Percentiles rank a stretch among this genome's conserved stretches.
Conservation (phyloP, 2,888 invertebrate genomes). For the Emmelina monodactyla region DNA sequence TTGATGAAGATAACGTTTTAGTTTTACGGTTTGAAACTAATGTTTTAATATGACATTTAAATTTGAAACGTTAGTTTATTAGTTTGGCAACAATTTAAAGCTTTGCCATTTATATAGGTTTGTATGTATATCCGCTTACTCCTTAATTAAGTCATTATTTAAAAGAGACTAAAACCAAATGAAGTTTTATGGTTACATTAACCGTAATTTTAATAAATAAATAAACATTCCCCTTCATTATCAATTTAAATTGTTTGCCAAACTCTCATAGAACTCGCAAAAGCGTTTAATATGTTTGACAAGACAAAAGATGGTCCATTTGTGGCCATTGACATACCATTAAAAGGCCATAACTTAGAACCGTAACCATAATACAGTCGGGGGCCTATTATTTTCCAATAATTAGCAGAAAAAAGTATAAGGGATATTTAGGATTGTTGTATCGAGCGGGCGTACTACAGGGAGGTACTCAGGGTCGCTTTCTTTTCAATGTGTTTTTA, state of each 20-base stretch:
- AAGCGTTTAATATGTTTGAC: not conserved
- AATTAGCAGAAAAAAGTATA: conserved; percentile 36
- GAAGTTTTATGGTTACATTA: no score
- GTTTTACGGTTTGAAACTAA: no score
- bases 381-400: conserved; percentile 31
- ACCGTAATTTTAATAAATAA: no score
- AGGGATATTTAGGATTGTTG: conserved; percentile 20
- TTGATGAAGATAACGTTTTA: no score
- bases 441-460: conserved; percentile 13
- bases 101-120: no score
- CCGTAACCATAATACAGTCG: conserved; percentile 33
- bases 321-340: conserved; percentile 34
- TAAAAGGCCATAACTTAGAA: conserved; percentile 37
- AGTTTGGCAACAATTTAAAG: no score
- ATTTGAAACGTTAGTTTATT: no score
- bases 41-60: no score
- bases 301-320: conserved; percentile 21
- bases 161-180: no score
- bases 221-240: no score
- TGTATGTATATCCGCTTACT: no score
- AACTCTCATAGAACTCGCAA: not conserved
- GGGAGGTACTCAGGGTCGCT: conserved; percentile 18
- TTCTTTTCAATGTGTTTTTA: not conserved
- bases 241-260: not conserved
- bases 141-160: no score